Percentiles rank a stretch among this genome's conserved stretches.
phyloP scores from a whole-genome alignment of 2,888 invertebrate species.

The Mechanitis messenoides region DNA sequence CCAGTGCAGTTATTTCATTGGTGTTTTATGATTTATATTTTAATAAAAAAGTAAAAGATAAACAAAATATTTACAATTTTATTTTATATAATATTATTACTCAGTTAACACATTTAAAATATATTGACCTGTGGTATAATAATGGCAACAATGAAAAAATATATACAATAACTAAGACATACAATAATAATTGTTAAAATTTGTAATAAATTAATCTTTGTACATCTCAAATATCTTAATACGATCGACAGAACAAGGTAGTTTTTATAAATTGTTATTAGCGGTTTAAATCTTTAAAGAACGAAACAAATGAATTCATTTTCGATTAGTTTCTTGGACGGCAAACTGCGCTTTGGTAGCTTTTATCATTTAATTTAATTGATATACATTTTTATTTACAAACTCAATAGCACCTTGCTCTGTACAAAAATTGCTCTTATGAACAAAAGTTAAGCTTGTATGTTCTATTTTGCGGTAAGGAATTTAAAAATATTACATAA shows the following conservation, averaged over 20 bases:
- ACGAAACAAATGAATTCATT: background rate
- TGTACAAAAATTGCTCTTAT: background rate
- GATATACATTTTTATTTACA: background rate
- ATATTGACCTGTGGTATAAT: too few relatives aligned
- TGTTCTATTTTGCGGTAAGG: constrained; percentile 5
- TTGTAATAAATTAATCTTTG: too few relatives aligned
- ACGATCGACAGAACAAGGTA: constrained; percentile 1
- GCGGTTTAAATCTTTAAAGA: background rate
- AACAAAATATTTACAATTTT: too few relatives aligned
- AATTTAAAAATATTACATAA: constrained; percentile 15
- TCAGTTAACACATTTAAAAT: too few relatives aligned
- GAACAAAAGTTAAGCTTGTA: background rate
- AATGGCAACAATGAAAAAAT: too few relatives aligned
- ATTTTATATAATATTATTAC: too few relatives aligned
- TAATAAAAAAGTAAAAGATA: too few relatives aligned
- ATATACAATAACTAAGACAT: too few relatives aligned
- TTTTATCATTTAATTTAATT: background rate
- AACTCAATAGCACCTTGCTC: background rate
- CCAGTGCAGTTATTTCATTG: too few relatives aligned
- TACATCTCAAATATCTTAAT: too few relatives aligned
- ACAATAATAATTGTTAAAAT: too few relatives aligned
- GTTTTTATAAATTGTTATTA: background rate
- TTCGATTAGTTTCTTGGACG: constrained; percentile 1
- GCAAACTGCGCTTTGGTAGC: background rate
- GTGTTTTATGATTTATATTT: too few relatives aligned